A percentile compares a stretch with the other conserved stretches of the same genome.
Conservation (phyloP, 2,797 vertebrate genomes). For the Lophius americanus region DNA sequence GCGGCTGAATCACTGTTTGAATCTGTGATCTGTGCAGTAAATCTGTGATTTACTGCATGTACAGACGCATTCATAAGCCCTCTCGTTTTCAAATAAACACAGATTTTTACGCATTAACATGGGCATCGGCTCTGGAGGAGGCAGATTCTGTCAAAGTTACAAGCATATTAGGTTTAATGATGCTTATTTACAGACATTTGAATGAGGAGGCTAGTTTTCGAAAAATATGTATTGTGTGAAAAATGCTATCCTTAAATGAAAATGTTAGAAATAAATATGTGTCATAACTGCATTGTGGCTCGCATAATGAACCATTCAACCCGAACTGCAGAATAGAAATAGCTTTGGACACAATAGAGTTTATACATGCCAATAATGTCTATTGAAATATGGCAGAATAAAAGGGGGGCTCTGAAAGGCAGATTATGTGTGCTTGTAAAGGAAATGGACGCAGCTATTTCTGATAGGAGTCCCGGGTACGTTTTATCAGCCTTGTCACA, state of each 20-base stretch:
- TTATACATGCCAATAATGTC: constrained; percentile 66
- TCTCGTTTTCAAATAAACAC: background rate
- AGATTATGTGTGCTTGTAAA: constrained; percentile 73
- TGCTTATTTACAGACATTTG: constrained; percentile 49
- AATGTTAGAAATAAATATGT: constrained; percentile 63
- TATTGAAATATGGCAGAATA: constrained; percentile 70
- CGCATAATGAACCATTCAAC: constrained; percentile 70
- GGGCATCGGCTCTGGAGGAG: constrained; percentile 17
- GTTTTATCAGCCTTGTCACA: constrained; percentile 53
- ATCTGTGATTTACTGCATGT: background rate
- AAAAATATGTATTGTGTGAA: constrained; percentile 36
- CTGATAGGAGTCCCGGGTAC: constrained; percentile 23
- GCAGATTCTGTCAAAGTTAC: constrained; percentile 33
- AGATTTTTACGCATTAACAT: constrained; percentile 4
- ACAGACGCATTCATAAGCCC: background rate
- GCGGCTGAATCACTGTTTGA: constrained; percentile 16
- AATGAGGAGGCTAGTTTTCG: constrained; percentile 35
- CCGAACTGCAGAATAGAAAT: constrained; percentile 69
- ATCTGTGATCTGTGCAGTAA: too few species aligned
- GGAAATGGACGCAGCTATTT: constrained; percentile 53
- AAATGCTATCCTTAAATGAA: constrained; percentile 59
- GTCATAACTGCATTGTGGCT: constrained; percentile 67
- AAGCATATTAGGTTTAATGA: constrained; percentile 44
- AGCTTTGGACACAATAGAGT: constrained; percentile 56
- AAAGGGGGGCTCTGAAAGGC: constrained; percentile 53